phyloP scores from a whole-genome alignment of 2,797 vertebrate genomes.

The Sylvia borin region DNA sequence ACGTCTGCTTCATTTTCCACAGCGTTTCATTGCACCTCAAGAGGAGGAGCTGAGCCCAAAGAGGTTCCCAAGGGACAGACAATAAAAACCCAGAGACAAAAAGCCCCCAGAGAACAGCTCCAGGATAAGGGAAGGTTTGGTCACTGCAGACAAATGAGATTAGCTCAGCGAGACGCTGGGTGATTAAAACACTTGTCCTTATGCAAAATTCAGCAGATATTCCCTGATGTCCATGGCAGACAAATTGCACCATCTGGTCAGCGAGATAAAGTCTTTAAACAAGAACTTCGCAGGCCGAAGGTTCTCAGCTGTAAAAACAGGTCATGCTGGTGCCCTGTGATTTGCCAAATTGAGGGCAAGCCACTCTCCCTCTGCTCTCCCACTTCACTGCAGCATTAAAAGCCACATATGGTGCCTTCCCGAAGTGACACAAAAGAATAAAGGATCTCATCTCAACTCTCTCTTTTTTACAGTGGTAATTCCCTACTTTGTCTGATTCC shows the following conservation, averaged over 20 bases:
- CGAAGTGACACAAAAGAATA: neutral
- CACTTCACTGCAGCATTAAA: neutral
- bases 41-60: neutral
- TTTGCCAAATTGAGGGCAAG: neutral
- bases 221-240: slow-evolving; percentile 20
- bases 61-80: neutral
- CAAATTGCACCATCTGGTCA: slow-evolving; percentile 72
- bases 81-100: neutral
- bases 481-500: neutral
- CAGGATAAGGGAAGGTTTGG: neutral
- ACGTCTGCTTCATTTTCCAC: neutral
- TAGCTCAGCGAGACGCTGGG: slow-evolving; percentile 2
- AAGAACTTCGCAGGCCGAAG: neutral
- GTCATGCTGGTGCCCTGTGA: neutral
- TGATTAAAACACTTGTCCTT: slow-evolving; percentile 61
- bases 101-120: neutral
- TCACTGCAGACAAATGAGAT: slow-evolving; percentile 27
- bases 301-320: neutral
- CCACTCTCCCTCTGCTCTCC: neutral
- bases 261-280: slow-evolving; percentile 49
- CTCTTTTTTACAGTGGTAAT: neutral
- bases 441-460: neutral
- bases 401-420: neutral
- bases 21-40: neutral
- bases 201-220: slow-evolving; percentile 67